A percentile compares a stretch with the other conserved stretches of the same genome.
phyloP scores from a whole-genome alignment of 2,888 invertebrate species.

The Andrena camellia region DNA sequence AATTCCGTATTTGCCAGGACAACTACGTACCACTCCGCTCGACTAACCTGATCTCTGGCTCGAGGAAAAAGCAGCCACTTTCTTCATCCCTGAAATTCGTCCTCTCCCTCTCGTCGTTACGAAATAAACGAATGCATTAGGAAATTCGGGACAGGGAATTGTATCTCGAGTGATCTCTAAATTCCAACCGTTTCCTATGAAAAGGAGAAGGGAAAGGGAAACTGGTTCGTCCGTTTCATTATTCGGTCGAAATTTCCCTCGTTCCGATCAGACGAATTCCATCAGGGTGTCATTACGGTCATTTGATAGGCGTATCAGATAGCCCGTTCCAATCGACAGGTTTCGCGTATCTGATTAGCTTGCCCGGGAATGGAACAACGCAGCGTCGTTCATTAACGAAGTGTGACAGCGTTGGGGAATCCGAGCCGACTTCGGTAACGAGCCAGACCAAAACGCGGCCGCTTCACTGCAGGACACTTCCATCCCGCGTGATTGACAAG shows the following conservation, averaged over 20 bases:
- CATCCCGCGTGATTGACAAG: neutral
- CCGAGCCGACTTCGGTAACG: neutral
- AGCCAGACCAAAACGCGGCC: neutral
- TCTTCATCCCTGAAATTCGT: neutral
- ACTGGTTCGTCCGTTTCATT: neutral
- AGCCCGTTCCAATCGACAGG: slow-evolving; percentile 15
- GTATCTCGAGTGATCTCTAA: neutral
- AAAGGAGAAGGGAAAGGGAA: neutral
- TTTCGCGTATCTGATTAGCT: neutral
- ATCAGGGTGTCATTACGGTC: neutral
- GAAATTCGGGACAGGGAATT: neutral
- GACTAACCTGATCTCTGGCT: slow-evolving; percentile 24
- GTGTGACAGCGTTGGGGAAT: neutral
- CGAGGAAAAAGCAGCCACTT: neutral
- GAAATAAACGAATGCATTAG: neutral
- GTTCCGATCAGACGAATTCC: neutral
- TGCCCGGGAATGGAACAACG: neutral
- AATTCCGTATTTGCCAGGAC: slow-evolving; percentile 71
- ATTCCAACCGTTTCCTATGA: neutral
- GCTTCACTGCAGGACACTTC: no score
- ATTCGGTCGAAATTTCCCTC: neutral
- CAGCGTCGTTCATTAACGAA: neutral
- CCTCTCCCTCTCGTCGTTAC: neutral
- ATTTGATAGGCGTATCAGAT: neutral
- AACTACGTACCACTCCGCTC: slow-evolving; percentile 7